Percentiles rank a stretch among this genome's conserved stretches.
Conservation (phyloP, 2,113 vertebrate genomes). For the Hemiprocne comata region DNA sequence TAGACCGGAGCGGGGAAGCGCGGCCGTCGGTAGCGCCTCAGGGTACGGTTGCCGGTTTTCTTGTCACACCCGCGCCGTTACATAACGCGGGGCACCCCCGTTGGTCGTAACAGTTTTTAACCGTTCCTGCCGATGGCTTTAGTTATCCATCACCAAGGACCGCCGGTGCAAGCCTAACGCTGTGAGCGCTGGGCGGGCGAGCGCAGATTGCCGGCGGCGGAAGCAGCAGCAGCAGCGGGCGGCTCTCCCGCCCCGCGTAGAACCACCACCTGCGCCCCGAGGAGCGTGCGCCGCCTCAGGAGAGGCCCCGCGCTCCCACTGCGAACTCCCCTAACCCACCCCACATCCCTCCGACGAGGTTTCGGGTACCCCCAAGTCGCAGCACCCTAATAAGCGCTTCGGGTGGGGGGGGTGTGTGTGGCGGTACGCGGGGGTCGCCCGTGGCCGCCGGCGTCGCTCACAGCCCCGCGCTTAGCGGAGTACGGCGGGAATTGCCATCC, state of each 20-base stretch:
- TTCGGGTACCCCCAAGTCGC: not conserved
- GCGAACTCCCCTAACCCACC: not conserved
- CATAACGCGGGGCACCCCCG: not conserved
- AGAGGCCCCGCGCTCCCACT: not conserved
- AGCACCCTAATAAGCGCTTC: accelerated
- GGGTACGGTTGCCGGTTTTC: no score
- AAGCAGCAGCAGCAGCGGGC: not conserved
- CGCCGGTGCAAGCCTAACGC: accelerated
- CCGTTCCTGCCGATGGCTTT: not conserved
- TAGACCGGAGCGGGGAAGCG: no score
- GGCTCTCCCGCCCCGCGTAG: not conserved
- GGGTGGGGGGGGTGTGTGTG: no score
- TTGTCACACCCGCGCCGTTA: not conserved
- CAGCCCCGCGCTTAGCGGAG: not conserved
- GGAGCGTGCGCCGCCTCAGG: not conserved
- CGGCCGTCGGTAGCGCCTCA: no score
- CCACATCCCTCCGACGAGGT: no score
- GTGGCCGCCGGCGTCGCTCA: not conserved
- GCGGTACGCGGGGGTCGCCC: not conserved
- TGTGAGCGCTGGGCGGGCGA: no score
- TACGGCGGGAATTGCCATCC: accelerated
- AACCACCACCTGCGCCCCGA: not conserved
- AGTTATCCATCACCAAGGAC: not conserved
- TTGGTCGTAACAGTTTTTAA: not conserved
- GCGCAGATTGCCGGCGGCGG: no score